Evolutionary conservation across 2,888 invertebrate species (phyloP).

Genomic region (Disparrhopalites patrizii): DNA sequence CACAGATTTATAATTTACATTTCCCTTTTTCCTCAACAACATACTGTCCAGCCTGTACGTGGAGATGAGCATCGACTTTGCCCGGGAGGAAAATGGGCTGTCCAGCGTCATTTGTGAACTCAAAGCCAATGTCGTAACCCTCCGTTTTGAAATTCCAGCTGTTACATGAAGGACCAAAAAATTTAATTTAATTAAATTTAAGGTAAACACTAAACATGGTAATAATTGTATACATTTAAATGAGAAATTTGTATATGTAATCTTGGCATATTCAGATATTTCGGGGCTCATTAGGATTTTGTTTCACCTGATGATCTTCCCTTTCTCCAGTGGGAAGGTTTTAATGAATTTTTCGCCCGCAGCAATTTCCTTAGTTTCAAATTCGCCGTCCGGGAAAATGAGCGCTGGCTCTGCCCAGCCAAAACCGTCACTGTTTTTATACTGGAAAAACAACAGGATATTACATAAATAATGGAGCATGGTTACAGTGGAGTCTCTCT

Average conservation of each 20-base stretch:
- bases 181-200: no score
- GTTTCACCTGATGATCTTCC: constrained; percentile 1
- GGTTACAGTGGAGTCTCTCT: no score
- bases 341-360: constrained; percentile 10
- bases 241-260: no score
- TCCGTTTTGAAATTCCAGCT: constrained; percentile 22
- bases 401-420: neutral
- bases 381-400: neutral
- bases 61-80: constrained; percentile 7
- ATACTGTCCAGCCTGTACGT: neutral
- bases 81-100: constrained; percentile 1
- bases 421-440: neutral
- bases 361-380: neutral
- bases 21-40: neutral
- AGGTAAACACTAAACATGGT: no score
- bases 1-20: neutral
- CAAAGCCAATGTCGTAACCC: constrained; percentile 14
- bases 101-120: constrained; percentile 1
- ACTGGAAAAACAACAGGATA: neutral
- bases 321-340: neutral
- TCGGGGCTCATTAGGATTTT: neutral
- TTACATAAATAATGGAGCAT: no score
- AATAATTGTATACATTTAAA: no score
- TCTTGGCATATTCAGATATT: no score
- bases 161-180: no score